Conservation (phyloP, 2,797 vertebrate genomes). For the Remorina albescens region DNA sequence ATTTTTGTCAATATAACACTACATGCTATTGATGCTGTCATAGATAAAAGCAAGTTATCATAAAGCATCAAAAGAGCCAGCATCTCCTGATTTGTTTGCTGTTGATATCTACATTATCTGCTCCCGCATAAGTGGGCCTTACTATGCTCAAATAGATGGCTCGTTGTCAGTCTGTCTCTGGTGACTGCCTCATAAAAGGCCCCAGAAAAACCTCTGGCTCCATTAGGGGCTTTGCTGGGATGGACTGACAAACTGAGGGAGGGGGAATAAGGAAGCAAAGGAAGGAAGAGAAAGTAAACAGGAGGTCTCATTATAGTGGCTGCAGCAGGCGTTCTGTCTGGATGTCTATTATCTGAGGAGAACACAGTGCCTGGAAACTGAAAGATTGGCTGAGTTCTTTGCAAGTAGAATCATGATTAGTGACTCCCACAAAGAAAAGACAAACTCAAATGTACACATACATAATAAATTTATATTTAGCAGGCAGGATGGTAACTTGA, state of each 20-base stretch:
- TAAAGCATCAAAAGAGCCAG: conserved; percentile 39
- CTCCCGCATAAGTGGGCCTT: conserved; percentile 71
- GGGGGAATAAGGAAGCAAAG: conserved; percentile 24
- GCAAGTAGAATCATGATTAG: conserved; percentile 64
- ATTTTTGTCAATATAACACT: conserved; percentile 12
- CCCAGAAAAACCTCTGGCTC: conserved; percentile 55
- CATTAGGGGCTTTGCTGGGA: conserved; percentile 52
- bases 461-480: conserved; percentile 22
- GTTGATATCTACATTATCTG: conserved; percentile 57
- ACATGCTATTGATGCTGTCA: conserved; percentile 1
- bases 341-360: conserved; percentile 57
- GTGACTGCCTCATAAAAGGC: conserved; percentile 48
- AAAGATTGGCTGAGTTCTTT: conserved; percentile 47
- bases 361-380: conserved; percentile 60
- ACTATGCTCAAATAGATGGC: conserved; percentile 73
- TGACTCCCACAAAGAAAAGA: conserved; percentile 35
- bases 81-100: conserved; percentile 47
- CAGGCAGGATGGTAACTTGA: conserved; percentile 9
- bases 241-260: conserved; percentile 41
- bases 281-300: conserved; percentile 28
- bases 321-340: conserved; percentile 49
- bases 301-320: conserved; percentile 62
- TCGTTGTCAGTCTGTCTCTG: conserved; percentile 63
- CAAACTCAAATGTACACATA: conserved; percentile 4
- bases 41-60: conserved; percentile 55